Base-by-base conservation (phyloP, 2,797 vertebrate genomes). In the Sebastiscus tertius region DNA sequence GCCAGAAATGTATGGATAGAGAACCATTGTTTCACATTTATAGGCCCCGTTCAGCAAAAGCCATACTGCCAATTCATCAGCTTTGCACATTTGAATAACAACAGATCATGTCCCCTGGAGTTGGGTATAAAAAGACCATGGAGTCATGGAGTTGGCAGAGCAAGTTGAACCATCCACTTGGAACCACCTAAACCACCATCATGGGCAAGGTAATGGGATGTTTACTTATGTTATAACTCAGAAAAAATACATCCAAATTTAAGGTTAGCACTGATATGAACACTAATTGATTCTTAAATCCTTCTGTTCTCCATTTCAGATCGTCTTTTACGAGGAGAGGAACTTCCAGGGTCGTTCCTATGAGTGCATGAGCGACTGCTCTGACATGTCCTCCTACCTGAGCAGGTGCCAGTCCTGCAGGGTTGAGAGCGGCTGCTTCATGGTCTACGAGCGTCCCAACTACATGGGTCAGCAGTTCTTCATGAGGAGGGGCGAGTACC, bases 1-100 rank as follows among this genome's bases (percentile, higher is more conserved):
- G 94, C 93, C 94, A 96, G 95, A 95, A 95, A 95, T 93, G 92
- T 95, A 95, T 95, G 90, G 94, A 95, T 85, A 79, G 85, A 81
- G 72, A 89, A 80, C 88, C 79, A 94, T 95, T 96, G 95, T 95
- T 84, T 84, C 62, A 85, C 84, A 79, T 93, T 94, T 87, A 89
- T 87, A 81, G 89, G 79, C 92, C 87, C 83, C 34, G 73, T 94
- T 95, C 94, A 96, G 94, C 95, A 94, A 93, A 95, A 93, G 88
- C 89, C 88, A 89, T 92, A 91, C 85, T 95, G 95, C 95, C 86
- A 89, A 88, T 93, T 96, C 95, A 96, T 95, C 96, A 96, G 88
- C 84, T 95, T 95, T 93, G 70, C 26, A 71, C 78, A 95, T 96
- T 95, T 95, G 93, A 94, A 96, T 95, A 94, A 96, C 95, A 96